Evolutionary conservation across 92 coral and sea anemone genomes (phyloP).

Genomic region (Porites rus): DNA sequence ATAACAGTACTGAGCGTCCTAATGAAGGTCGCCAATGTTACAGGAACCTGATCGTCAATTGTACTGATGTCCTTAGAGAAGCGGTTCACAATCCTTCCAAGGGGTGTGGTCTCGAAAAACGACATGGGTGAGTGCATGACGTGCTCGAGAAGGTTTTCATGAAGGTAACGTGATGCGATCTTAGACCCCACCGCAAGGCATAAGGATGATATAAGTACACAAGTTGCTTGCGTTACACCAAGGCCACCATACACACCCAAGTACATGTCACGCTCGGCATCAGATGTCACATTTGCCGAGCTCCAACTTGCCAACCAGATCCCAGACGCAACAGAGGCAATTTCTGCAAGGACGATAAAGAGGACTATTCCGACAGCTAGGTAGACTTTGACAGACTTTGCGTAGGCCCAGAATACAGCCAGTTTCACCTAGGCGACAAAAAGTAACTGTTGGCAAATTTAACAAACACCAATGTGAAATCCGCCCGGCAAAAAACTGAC

Average conservation of each 20-base stretch:
- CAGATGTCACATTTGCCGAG: slow-evolving; percentile 71
- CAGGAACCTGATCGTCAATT: slow-evolving; percentile 83
- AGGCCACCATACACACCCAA: slow-evolving; percentile 88
- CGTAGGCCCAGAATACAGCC: slow-evolving; percentile 89
- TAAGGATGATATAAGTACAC: slow-evolving; percentile 75
- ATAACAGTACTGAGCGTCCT: slow-evolving; percentile 71
- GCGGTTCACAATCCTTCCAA: slow-evolving; percentile 91
- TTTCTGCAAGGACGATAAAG: slow-evolving; percentile 68
- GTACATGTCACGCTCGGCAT: slow-evolving; percentile 75
- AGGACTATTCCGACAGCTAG: slow-evolving; percentile 59
- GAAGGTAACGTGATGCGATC: slow-evolving; percentile 82
- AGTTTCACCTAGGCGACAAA: slow-evolving; percentile 69
- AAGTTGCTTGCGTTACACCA: slow-evolving; percentile 80
- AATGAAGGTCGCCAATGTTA: slow-evolving; percentile 54
- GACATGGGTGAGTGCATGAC: slow-evolving; percentile 91
- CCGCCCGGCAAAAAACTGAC: no score
- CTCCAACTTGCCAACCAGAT: slow-evolving; percentile 97
- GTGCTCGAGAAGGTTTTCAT: slow-evolving; percentile 74
- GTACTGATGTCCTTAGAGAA: slow-evolving; percentile 93
- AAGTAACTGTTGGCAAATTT: neutral
- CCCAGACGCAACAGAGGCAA: slow-evolving; percentile 79
- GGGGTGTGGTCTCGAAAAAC: slow-evolving; percentile 95
- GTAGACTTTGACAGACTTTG: slow-evolving; percentile 79
- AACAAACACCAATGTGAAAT: no score
- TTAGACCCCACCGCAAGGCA: slow-evolving; percentile 86